Evolutionary conservation across 2,797 vertebrate species (phyloP).

Genomic region (Pipistrellus pygmaeus): DNA sequence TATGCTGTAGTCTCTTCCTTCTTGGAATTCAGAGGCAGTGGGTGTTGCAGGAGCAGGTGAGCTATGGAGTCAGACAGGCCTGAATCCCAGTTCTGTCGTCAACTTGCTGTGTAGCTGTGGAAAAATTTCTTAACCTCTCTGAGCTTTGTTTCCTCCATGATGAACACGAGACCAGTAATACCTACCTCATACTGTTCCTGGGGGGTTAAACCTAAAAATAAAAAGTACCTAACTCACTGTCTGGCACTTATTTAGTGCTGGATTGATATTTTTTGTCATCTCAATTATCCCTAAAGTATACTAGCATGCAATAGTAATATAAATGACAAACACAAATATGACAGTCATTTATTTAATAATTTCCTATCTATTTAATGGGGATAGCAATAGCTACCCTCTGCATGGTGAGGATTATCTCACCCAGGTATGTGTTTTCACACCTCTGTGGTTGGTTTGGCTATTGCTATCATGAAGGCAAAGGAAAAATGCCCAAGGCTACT

Average conservation of each 20-base stretch:
- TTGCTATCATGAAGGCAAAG: background rate
- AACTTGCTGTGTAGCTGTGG: background rate
- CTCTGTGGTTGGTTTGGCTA: background rate
- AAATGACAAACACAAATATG: background rate
- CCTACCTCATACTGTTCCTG: no score
- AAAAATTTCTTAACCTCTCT: background rate
- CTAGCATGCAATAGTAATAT: background rate
- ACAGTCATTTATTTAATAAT: background rate
- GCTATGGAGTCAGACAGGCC: background rate
- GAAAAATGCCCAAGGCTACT: background rate
- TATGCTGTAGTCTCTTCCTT: background rate
- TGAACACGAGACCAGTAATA: background rate
- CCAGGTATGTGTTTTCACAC: background rate
- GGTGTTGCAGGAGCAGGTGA: fast-evolving
- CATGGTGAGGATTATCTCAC: background rate
- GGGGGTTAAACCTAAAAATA: background rate
- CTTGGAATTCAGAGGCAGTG: background rate
- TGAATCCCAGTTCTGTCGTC: background rate
- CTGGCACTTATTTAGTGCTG: background rate
- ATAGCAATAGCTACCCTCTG: background rate
- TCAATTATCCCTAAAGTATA: background rate
- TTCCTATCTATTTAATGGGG: background rate
- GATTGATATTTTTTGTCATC: background rate
- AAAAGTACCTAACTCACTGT: no score
- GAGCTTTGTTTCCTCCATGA: background rate